Conservation (phyloP, 2,113 vertebrate genomes). For the Oceanodroma tethys region DNA sequence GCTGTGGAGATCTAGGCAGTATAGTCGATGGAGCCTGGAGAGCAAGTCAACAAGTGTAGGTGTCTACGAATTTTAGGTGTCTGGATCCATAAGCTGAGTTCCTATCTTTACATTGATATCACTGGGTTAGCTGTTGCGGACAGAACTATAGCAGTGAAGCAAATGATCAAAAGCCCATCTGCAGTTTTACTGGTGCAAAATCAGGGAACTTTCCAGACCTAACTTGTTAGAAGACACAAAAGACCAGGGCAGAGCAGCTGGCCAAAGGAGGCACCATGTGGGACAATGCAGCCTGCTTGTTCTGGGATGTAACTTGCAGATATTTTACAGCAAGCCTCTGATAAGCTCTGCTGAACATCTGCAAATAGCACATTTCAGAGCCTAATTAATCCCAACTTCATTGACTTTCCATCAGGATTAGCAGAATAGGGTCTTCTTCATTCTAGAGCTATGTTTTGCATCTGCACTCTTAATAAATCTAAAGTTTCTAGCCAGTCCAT, state of each 20-base stretch:
- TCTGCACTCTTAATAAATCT: background rate
- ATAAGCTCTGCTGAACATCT: background rate
- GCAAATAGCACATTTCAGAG: background rate
- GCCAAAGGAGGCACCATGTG: background rate
- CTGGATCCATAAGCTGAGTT: background rate
- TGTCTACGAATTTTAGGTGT: background rate
- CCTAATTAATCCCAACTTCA: constrained; percentile 23
- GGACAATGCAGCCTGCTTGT: background rate
- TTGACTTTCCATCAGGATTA: constrained; percentile 25
- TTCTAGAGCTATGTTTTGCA: background rate
- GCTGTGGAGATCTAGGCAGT: background rate
- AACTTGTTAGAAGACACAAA: background rate
- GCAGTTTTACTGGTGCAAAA: background rate
- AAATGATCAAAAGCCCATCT: background rate
- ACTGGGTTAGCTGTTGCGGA: background rate
- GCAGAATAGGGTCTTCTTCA: background rate
- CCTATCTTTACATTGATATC: accelerated
- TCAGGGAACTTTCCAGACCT: background rate
- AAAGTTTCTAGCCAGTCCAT: background rate
- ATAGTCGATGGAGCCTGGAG: background rate
- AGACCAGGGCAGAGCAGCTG: background rate
- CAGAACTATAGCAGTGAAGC: background rate
- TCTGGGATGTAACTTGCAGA: background rate
- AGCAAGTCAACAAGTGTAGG: background rate
- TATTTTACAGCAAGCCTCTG: background rate